Conservation (phyloP, 2,888 invertebrate genomes). For the Thymelicus sylvestris region DNA sequence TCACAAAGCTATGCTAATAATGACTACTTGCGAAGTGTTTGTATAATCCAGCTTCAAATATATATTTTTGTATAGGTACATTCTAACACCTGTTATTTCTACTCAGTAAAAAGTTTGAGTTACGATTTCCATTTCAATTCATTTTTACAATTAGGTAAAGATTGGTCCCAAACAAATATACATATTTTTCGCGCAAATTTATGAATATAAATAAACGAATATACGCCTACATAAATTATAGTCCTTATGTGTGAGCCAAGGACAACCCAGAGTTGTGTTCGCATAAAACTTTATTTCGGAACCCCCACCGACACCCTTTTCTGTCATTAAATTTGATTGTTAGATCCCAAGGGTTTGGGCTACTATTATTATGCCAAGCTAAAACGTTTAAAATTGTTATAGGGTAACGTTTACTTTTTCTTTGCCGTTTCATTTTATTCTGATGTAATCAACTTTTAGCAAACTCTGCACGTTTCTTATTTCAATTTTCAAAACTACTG, state of each 20-base stretch:
- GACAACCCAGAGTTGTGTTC: neutral
- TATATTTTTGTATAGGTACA: too few species aligned
- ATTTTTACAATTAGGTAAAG: too few species aligned
- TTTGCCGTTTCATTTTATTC: neutral
- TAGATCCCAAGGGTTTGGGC: slow-evolving; percentile 1
- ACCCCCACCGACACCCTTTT: slow-evolving; percentile 1
- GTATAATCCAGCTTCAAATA: too few species aligned
- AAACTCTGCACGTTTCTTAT: neutral
- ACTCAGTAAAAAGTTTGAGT: too few species aligned
- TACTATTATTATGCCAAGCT: slow-evolving; percentile 9
- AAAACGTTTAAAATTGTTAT: slow-evolving; percentile 1
- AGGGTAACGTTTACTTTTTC: neutral
- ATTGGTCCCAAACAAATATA: too few species aligned
- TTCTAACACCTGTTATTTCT: too few species aligned
- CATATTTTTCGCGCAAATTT: too few species aligned
- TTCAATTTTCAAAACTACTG: too few species aligned
- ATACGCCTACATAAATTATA: neutral
- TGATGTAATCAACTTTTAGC: neutral
- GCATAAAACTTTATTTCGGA: slow-evolving; percentile 15
- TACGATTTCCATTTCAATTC: too few species aligned
- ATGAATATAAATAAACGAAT: neutral
- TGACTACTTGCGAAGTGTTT: too few species aligned
- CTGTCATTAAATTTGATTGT: slow-evolving; percentile 19
- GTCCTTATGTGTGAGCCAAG: neutral
- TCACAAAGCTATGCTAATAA: too few species aligned